A percentile compares a stretch with the other conserved stretches of the same genome.
These are phyloP conservation scores for Cheirogaleus major DNA, from an alignment of 2,797 vertebrate species.

Conservation along the genomic window DNA sequence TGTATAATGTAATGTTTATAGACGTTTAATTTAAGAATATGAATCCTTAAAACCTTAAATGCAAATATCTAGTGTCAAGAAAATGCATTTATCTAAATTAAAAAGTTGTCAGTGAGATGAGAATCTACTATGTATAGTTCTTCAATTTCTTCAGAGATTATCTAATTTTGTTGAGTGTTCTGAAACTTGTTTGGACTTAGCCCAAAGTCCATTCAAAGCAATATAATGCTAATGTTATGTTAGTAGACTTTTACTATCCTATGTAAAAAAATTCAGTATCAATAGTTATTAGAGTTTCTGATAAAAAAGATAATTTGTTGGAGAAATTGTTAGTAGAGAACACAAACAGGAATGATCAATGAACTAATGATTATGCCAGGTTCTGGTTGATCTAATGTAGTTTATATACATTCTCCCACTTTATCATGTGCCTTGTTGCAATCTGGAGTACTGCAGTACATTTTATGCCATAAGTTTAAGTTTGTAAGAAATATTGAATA, in stretches of 20 bases:
- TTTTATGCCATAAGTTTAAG: background rate
- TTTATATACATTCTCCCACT: background rate
- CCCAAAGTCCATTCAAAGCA: constrained; percentile 21
- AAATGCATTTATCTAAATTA: constrained; percentile 41
- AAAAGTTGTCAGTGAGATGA: constrained; percentile 8
- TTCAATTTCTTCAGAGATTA: constrained; percentile 12
- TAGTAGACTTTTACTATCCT: constrained; percentile 32
- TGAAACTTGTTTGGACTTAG: background rate
- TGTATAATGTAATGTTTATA: constrained; percentile 47
- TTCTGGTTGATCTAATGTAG: background rate
- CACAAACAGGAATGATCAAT: background rate
- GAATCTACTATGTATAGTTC: background rate
- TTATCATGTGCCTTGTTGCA: background rate
- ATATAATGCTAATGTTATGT: background rate
- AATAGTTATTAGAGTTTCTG: constrained; percentile 11
- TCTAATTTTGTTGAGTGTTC: constrained; percentile 30
- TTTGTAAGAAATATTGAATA: background rate
- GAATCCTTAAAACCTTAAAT: constrained; percentile 33
- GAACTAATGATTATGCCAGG: background rate
- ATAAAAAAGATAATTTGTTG: constrained; percentile 1
- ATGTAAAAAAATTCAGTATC: constrained; percentile 46
- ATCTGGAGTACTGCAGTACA: background rate
- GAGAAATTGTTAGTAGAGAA: constrained; percentile 6
- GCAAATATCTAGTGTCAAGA: background rate
- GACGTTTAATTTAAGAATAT: constrained; percentile 43